Conservation (phyloP, 2,113 vertebrate genomes). For the Larimichthys polyactis region DNA sequence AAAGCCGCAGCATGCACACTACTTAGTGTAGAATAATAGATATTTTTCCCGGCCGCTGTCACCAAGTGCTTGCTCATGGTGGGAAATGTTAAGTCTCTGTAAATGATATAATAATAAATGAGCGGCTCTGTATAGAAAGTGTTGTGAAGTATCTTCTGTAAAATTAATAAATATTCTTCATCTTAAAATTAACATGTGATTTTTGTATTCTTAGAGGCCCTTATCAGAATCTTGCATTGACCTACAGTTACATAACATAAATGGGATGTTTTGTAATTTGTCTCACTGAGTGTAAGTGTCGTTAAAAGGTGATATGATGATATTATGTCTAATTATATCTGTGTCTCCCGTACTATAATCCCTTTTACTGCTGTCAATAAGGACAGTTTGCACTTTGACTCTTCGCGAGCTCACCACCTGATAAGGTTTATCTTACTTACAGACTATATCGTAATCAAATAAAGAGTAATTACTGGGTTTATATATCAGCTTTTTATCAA, state of each 20-base stretch:
- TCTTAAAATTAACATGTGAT: too few relatives aligned
- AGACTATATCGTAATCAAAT: neutral
- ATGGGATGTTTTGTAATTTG: neutral
- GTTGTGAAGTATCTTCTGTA: too few relatives aligned
- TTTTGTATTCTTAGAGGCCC: neutral
- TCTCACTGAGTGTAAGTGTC: too few relatives aligned
- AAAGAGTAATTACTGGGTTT: neutral
- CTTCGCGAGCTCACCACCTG: neutral
- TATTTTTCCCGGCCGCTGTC: too few relatives aligned
- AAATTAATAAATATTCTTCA: neutral
- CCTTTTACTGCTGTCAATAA: conserved; percentile 48
- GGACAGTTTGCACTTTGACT: conserved; percentile 57
- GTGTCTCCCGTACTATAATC: neutral
- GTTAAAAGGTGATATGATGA: conserved; percentile 12
- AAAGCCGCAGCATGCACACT: neutral
- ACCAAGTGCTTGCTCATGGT: too few relatives aligned
- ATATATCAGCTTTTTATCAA: neutral
- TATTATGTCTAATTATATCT: neutral
- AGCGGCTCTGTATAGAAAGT: too few relatives aligned
- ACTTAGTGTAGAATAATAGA: neutral
- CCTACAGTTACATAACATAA: conserved; percentile 20
- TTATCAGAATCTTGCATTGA: neutral
- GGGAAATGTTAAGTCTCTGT: too few relatives aligned
- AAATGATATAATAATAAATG: too few relatives aligned
- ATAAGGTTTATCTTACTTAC: neutral